Percentiles rank a stretch among this genome's conserved stretches.
Evolutionary conservation across 2,888 invertebrate genomes (phyloP).

Genomic region (Notocelia uddmanniana): DNA sequence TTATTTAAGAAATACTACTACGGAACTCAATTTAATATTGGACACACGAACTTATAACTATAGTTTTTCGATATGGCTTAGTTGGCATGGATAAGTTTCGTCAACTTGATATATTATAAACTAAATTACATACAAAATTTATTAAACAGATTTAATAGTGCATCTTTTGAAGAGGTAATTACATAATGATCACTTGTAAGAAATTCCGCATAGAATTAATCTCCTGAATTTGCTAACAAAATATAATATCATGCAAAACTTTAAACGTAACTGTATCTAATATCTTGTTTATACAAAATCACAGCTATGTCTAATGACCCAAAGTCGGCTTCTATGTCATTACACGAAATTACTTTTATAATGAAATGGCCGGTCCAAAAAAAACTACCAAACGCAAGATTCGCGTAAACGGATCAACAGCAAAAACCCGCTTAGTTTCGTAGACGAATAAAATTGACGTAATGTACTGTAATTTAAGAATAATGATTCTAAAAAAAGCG

Average conservation of each 20-base stretch:
- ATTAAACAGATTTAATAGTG: not conserved
- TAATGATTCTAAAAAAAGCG: slow-evolving; percentile 74
- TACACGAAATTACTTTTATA: slow-evolving; percentile 70
- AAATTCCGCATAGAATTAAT: slow-evolving; percentile 7
- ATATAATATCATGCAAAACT: slow-evolving; percentile 32
- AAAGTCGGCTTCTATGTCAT: slow-evolving; percentile 50
- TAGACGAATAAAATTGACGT: slow-evolving; percentile 71
- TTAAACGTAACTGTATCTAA: slow-evolving; percentile 32
- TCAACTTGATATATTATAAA: slow-evolving; percentile 14
- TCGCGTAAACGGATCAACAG: slow-evolving; percentile 72
- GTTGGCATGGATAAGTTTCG: slow-evolving; percentile 16
- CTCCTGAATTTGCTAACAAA: slow-evolving; percentile 4
- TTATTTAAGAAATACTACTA: not conserved
- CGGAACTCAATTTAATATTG: not conserved
- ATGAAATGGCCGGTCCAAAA: slow-evolving; percentile 68
- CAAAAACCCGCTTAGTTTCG: slow-evolving; percentile 70
- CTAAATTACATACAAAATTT: not conserved
- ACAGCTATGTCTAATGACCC: slow-evolving; percentile 34
- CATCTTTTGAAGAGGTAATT: not conserved
- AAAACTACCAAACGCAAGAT: slow-evolving; percentile 65
- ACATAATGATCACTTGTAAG: not conserved
- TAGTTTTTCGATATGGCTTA: slow-evolving; percentile 13
- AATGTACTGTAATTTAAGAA: slow-evolving; percentile 81
- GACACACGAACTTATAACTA: not conserved
- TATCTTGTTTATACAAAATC: slow-evolving; percentile 36